Conservation (phyloP, 2,113 vertebrate genomes). For the Tretioscincus oriximinensis region DNA sequence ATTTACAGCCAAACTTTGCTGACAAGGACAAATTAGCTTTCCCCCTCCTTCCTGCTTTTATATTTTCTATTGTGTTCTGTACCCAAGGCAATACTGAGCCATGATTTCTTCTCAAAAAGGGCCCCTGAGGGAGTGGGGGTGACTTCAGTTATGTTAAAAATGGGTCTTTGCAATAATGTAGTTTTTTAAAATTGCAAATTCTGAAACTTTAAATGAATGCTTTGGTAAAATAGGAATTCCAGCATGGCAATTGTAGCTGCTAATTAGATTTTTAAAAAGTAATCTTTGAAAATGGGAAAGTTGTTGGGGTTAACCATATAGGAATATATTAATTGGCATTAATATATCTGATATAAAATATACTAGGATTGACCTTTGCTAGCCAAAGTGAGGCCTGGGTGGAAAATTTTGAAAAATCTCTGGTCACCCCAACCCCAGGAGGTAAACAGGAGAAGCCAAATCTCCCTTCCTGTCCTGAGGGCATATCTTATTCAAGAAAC, state of each 20-base stretch:
- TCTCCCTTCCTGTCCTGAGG: too few relatives aligned
- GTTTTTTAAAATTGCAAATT: slow-evolving; percentile 33
- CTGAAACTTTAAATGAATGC: slow-evolving; percentile 26
- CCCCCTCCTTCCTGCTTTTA: slow-evolving; percentile 46
- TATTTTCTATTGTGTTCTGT: slow-evolving; percentile 38
- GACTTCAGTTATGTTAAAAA: slow-evolving; percentile 39
- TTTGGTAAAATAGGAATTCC: slow-evolving; percentile 36
- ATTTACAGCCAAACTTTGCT: slow-evolving; percentile 60
- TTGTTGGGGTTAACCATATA: slow-evolving; percentile 16
- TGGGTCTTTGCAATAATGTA: slow-evolving; percentile 26
- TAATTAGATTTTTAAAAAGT: slow-evolving; percentile 58
- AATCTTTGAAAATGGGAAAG: slow-evolving; percentile 45
- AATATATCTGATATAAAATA: too few relatives aligned
- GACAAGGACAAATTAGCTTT: slow-evolving; percentile 49
- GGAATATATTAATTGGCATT: too few relatives aligned
- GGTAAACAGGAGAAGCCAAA: too few relatives aligned
- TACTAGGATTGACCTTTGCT: too few relatives aligned
- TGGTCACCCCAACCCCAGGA: too few relatives aligned
- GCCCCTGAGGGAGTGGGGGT: slow-evolving; percentile 18
- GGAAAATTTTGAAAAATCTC: too few relatives aligned
- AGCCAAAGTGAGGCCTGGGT: too few relatives aligned
- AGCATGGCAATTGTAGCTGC: slow-evolving; percentile 50
- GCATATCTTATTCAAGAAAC: too few relatives aligned
- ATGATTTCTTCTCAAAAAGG: slow-evolving; percentile 2
- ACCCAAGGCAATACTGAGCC: background rate